phyloP scores from a whole-genome alignment of 1,140 invertebrate genomes.

The Physella acuta region DNA sequence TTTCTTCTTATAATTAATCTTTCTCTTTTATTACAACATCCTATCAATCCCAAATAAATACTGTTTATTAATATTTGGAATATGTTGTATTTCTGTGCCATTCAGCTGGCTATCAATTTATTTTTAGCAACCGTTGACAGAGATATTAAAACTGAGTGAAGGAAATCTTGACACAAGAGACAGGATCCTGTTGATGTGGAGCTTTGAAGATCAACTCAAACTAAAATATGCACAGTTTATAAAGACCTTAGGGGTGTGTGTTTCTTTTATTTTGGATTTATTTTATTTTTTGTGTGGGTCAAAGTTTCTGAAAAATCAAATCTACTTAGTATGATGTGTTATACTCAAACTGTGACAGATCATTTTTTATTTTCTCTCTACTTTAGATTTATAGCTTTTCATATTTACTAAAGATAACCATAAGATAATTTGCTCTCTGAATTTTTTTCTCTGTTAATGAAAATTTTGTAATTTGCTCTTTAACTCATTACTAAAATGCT shows the following conservation, averaged over 20 bases:
- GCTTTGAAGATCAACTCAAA: constrained; percentile 84
- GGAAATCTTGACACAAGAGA: constrained; percentile 59
- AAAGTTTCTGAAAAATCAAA: too few relatives aligned
- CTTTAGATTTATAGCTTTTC: not conserved
- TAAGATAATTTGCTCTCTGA: too few relatives aligned
- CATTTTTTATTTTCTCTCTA: constrained; percentile 15
- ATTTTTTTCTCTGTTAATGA: too few relatives aligned
- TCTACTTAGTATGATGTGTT: too few relatives aligned
- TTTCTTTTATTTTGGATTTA: too few relatives aligned
- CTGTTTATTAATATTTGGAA: not conserved
- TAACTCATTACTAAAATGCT: too few relatives aligned
- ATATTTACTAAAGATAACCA: constrained; percentile 16
- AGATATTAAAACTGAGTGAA: constrained; percentile 48
- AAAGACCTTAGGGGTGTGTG: constrained; percentile 64
- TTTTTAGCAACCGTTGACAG: constrained; percentile 64
- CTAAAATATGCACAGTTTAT: constrained; percentile 75
- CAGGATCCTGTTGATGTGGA: constrained; percentile 65
- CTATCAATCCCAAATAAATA: not conserved
- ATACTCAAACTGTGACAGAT: too few relatives aligned
- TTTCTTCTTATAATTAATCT: not conserved
- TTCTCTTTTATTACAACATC: not conserved
- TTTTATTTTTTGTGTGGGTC: too few relatives aligned
- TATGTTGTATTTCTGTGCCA: not conserved
- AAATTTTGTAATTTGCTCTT: too few relatives aligned
- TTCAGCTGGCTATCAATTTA: not conserved